phyloP scores from a whole-genome alignment of 2,113 vertebrate species.

The Polyodon spathula region DNA sequence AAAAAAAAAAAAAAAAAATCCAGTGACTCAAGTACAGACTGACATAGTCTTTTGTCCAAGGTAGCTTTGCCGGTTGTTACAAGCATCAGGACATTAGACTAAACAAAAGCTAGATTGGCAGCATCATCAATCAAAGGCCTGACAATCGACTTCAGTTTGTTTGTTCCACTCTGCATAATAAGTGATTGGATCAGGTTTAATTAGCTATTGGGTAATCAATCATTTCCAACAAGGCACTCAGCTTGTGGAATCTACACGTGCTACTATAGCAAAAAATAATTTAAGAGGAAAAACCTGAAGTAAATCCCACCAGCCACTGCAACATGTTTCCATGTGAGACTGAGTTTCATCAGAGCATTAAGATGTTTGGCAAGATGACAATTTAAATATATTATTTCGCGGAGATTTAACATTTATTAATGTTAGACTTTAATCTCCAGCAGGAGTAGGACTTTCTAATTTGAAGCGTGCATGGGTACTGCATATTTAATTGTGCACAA shows the following conservation, averaged over 20 bases:
- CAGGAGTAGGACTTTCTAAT: neutral
- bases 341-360: slow-evolving; percentile 49
- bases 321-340: slow-evolving; percentile 41
- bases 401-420: slow-evolving; percentile 1
- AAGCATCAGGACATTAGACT: slow-evolving; percentile 89
- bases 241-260: slow-evolving; percentile 59
- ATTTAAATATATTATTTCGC: neutral
- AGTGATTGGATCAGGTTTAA: slow-evolving; percentile 99
- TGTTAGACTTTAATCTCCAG: neutral
- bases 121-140: slow-evolving; percentile 92
- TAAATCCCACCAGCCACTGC: slow-evolving; percentile 62
- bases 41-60: slow-evolving; percentile 86
- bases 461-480: neutral
- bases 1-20: slow-evolving; percentile 32
- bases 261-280: slow-evolving; percentile 50
- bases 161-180: slow-evolving; percentile 99
- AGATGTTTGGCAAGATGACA: slow-evolving; percentile 39
- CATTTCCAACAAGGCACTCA: slow-evolving; percentile 97
- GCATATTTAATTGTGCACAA: neutral
- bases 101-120: slow-evolving; percentile 89
- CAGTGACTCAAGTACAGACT: slow-evolving; percentile 61
- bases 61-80: slow-evolving; percentile 92
- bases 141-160: slow-evolving; percentile 98
- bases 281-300: slow-evolving; percentile 53
- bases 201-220: slow-evolving; percentile 99